Base-by-base conservation (phyloP, 2,113 vertebrate genomes). In the Pantherophis guttatus region DNA sequence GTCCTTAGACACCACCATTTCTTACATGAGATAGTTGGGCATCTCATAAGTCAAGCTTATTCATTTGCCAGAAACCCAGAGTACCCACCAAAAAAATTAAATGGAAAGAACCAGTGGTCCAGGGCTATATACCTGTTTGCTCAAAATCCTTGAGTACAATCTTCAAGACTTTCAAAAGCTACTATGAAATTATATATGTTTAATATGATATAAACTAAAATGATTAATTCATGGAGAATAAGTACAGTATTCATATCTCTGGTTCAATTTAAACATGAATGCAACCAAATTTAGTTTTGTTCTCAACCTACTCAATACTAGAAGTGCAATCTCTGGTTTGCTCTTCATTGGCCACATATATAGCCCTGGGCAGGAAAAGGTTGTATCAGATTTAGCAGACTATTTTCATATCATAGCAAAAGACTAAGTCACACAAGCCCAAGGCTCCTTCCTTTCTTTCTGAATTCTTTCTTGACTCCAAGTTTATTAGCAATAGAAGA, bases 381-480 rank as follows among this genome's bases (percentile, higher is more conserved):
- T 81, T 81, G 33, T 33, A 89, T 44, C 29, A n/a, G 59, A 26
- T 24, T 90, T 57, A 52, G 52, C 7, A 87, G 19, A 21, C 44
- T 2, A 44, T 23, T 89, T 39, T 52, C 29, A 90, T 58, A 89
- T 52, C 29, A 54, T 15, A 39, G n/a, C 24, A 54, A 29, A 89
- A 65, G 55, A 10, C 13, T 48, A 89, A 59, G n/a, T 39, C 50
- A 59, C 23, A 12, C 48, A 65, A 26, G 54, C 91, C 33, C n/a
- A 55, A 70, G 81, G 57, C 21, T 87, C 48, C 48, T 90, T 65
- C 10, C 33, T 19, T 58, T 3, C 39, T 44, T 81, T 81, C 48
- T 52, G 59, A 57, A 50, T 81, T 50, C 50, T 58, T 55, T 33
- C n/a, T 93, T 92, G 62, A 88, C 93, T 87, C 92, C 92, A n/a